phyloP scores from a whole-genome alignment of 2,113 vertebrate genomes.

The Leucoraja erinaceus region DNA sequence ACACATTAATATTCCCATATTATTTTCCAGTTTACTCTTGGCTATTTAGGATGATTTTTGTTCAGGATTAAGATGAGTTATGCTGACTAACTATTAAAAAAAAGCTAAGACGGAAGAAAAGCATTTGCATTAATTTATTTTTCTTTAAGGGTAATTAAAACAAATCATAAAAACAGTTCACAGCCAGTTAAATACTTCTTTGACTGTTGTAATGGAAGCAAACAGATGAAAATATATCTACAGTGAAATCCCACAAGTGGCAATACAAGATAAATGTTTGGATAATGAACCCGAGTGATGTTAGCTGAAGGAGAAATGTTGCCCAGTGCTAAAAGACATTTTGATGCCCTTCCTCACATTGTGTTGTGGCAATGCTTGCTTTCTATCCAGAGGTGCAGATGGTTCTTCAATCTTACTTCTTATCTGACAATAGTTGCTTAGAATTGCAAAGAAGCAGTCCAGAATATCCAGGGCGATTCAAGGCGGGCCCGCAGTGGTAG shows the following conservation, averaged over 20 bases:
- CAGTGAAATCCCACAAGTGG: no score
- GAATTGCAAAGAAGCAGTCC: not conserved
- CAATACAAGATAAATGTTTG: no score
- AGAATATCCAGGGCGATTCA: not conserved
- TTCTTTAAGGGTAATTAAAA: not conserved
- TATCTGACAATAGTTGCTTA: not conserved
- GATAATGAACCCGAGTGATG: no score
- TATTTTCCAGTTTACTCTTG: not conserved
- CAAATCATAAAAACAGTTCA: not conserved
- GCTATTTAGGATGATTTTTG: not conserved
- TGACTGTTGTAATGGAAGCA: not conserved
- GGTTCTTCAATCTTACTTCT: not conserved
- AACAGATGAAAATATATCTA: not conserved
- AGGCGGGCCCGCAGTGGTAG: no score
- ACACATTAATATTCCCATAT: not conserved
- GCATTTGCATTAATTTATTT: no score
- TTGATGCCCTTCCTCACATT: not conserved
- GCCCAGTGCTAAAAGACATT: not conserved
- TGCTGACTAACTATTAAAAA: not conserved
- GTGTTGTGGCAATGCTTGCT: not conserved
- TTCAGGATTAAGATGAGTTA: not conserved
- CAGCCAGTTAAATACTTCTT: not conserved
- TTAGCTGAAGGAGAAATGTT: no score
- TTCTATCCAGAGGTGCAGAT: not conserved
- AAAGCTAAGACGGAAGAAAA: not conserved